Base-by-base conservation (phyloP, 1,140 invertebrate species). In the Pseudachorutes palmiensis region DNA sequence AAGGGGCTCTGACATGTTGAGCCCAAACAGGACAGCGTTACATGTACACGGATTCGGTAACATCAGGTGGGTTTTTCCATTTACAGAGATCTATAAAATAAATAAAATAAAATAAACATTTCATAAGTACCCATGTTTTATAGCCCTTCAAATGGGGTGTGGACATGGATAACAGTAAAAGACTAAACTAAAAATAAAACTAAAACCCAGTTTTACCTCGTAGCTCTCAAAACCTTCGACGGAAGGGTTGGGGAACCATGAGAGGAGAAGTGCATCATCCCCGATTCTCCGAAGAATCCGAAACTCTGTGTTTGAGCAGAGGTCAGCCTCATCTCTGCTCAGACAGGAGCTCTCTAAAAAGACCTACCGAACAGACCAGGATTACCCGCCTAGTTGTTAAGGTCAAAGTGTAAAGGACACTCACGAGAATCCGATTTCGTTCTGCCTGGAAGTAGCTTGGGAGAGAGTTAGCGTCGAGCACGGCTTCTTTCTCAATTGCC, bases 251-350 rank as follows among this genome's bases (percentile, higher is more conserved):
- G 74, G 73, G 30, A 69, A 57, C 76, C 76, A 76, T 26, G 74
- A 73, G 29, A 76, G 74, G 12, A 76, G 64, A 36, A 76, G 67
- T n/a, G 74, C 65, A 66, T 76, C 75, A 12, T 72, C 65, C 3
- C 74, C 73, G 55, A 76, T 66, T 57, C 67, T 70, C 22, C 71
- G 63, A n/a, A 74, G 65, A 62, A 76, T 68, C 12, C 69, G 70
- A 66, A 76, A 75, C 41, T 76, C 74, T 5, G 70, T 32, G 26
- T 68, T 48, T 24, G 32, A 55, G 24, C 5, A 14, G 12, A 22
- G 24, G 51, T 19, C 12, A 55, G 12, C 24, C 36, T 41, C 5
- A 9, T 41, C 36, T 41, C 5, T 9, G 19, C 19, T 41, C 36
- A 19, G 5, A 19, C 19, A 41, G 36, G 36, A 41, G 19, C 19